Base-by-base conservation (phyloP, 1,140 invertebrate genomes). In the Pseudobourletiella spinata region DNA sequence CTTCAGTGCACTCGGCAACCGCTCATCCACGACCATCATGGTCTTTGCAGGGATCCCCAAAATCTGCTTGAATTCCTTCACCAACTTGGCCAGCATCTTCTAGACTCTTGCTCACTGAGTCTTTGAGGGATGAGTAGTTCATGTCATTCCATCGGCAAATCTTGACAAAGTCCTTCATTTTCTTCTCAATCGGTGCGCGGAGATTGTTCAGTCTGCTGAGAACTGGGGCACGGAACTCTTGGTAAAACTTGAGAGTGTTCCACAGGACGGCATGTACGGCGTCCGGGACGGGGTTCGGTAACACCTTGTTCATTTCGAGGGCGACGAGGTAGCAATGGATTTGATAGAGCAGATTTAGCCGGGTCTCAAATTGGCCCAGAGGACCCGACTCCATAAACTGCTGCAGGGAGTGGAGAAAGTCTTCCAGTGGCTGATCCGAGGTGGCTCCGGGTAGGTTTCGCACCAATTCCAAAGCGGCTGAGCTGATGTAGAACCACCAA, bases 131-230 rank as follows among this genome's bases (percentile, higher is more conserved):
- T 83, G 89, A 96, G 73, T 95, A 95, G 72, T 88, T 96, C 1
- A 94, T 83, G 72, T 98, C 94, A 72, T 90, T 94, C 88, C 94
- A 98, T 30, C 89, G 80, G n/a, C 86, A 87, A 44, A 98, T 96
- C 74, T 97, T 96, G 0, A 98, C 88, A 74, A 92, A 94, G 63
- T 95, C 90, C 64, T 87, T 87, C 1, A 98, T 72, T 74, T 93
- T 88, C 76, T 93, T 95, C 69, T 96, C 90, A 61, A 96, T 89
- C 0, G 91, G 90, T 0, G 78, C 71, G 57, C 85, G 82, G 6
- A 86, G 75, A 3, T 81, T 78, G 22, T 82, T 80, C 1, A 95
- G 83, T 55, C 81, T 44, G 79, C 78, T 75, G 0, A 76, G 72
- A 0, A 98, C 81, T 70, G 81, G 78, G 0, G 75, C 64, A 0